phyloP scores from a whole-genome alignment of 2,797 vertebrate species.

The Enteromius afrohamiltoni region DNA sequence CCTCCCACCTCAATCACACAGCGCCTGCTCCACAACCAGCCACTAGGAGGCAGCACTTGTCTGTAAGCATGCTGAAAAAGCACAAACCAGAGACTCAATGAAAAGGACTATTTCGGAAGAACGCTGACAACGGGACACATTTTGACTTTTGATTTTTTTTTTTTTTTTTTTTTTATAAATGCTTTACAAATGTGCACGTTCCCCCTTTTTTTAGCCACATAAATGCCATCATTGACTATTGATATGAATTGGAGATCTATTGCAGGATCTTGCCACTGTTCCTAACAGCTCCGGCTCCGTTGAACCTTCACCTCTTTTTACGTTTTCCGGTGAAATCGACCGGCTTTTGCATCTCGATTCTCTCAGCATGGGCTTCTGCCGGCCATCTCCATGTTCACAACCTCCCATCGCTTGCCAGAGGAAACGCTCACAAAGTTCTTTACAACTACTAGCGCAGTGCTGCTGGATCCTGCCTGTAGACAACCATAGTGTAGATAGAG shows the following conservation, averaged over 20 bases:
- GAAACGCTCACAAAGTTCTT: constrained; percentile 6
- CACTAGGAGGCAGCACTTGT: constrained; percentile 57
- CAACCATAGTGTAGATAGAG: constrained; percentile 44
- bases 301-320: constrained; percentile 1
- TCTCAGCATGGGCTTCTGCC: constrained; percentile 4
- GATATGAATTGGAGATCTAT: constrained; percentile 34
- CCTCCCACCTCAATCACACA: constrained; percentile 26
- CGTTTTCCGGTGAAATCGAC: neutral
- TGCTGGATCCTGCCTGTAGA: constrained; percentile 49
- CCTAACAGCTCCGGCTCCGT: neutral
- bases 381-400: constrained; percentile 17
- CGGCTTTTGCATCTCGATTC: constrained; percentile 1
- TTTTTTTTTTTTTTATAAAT: constrained; percentile 29
- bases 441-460: constrained; percentile 14
- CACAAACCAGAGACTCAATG: constrained; percentile 48
- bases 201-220: constrained; percentile 15
- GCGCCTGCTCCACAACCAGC: constrained; percentile 53
- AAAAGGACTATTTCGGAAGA: constrained; percentile 36
- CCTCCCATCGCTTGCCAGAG: constrained; percentile 18
- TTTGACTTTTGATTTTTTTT: neutral
- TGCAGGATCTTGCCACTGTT: constrained; percentile 25
- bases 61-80: constrained; percentile 47
- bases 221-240: constrained; percentile 38
- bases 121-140: constrained; percentile 39
- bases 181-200: constrained; percentile 27